Evolutionary conservation across 2,113 vertebrate species (phyloP).

Genomic region (Morone chrysops): DNA sequence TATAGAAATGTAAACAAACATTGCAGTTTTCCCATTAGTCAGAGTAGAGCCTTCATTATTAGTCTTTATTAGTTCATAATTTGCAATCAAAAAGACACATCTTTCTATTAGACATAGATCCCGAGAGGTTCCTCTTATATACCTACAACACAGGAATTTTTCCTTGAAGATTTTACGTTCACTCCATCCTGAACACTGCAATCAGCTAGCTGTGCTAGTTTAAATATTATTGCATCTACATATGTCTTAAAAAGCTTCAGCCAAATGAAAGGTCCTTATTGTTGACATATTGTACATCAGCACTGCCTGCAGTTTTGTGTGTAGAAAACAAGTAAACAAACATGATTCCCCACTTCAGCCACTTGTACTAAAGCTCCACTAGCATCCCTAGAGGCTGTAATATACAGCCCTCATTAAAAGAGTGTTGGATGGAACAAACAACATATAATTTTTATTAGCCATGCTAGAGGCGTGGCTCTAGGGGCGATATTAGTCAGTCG

Average conservation of each 20-base stretch:
- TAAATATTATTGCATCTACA: not conserved
- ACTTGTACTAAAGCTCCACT: not conserved
- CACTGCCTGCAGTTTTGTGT: not conserved
- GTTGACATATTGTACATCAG: not conserved
- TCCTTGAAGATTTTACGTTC: not conserved
- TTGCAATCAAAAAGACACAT: not conserved
- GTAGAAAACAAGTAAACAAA: not conserved
- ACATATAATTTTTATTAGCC: not conserved
- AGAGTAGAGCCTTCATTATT: not conserved
- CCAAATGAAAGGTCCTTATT: not conserved
- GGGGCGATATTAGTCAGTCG: not conserved
- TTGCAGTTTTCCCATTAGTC: not conserved
- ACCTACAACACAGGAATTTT: not conserved
- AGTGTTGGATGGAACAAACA: not conserved
- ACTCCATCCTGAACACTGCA: not conserved
- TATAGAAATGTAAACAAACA: not conserved
- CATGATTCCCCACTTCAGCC: not conserved
- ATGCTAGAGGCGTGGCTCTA: not conserved
- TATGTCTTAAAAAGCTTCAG: not conserved
- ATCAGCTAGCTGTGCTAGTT: not conserved
- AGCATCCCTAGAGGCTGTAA: not conserved
- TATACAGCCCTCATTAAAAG: not conserved
- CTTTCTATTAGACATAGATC: not conserved
- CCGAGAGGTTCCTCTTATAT: not conserved
- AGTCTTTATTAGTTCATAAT: not conserved